phyloP scores from a whole-genome alignment of 1,140 invertebrate genomes.

The Drosophila melanogaster region Release_6_plus_ISO1_MT NT_033779.5:10643001-10643500 shows the following conservation, averaged over 20 bases:
- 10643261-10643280: constrained; percentile 14
- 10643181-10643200: constrained; percentile 26
- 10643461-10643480: too few species aligned
- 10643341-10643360: constrained; percentile 12
- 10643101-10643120: constrained; percentile 20
- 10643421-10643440: too few species aligned
- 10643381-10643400: not conserved
- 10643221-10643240: constrained; percentile 5
- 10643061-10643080: constrained; percentile 32
- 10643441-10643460: too few species aligned
- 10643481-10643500: too few species aligned
- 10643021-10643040: constrained; percentile 47
- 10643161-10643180: constrained; percentile 15
- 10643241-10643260: constrained; percentile 25
- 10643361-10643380: not conserved
- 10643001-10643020: constrained; percentile 33
- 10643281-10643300: constrained; percentile 19
- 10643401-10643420: not conserved
- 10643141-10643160: constrained; percentile 31
- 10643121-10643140: not conserved
- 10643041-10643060: constrained; percentile 40
- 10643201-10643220: constrained; percentile 37
- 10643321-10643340: constrained; percentile 28
- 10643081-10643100: constrained; percentile 16
- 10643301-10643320: constrained; percentile 44